Evolutionary conservation across 1,140 invertebrate species (phyloP).

Genomic region (Liolophura sinensis): DNA sequence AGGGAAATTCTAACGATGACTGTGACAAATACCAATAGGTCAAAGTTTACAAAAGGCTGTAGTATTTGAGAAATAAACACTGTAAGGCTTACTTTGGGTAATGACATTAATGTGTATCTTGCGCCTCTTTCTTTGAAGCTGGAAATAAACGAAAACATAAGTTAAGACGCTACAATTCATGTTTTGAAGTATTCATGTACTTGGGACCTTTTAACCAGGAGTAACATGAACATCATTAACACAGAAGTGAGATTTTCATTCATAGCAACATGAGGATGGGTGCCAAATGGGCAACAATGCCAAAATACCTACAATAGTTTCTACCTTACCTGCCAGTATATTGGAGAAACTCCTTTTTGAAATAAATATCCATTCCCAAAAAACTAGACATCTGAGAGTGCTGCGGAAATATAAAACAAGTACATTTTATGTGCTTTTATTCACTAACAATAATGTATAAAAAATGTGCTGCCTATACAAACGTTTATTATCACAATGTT

Average conservation of each 20-base stretch:
- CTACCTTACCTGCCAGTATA: constrained; percentile 79
- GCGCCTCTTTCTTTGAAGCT: constrained; percentile 94
- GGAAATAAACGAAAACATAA: constrained; percentile 26
- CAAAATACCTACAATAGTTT: background rate
- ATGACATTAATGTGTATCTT: constrained; percentile 77
- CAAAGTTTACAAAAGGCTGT: background rate
- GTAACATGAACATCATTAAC: no score
- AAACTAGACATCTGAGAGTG: constrained; percentile 75
- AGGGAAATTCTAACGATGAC: no score
- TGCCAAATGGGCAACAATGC: no score
- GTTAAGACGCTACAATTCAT: background rate
- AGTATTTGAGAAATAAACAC: background rate
- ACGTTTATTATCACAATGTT: no score
- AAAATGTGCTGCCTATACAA: no score
- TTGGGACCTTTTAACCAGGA: no score
- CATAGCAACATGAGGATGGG: no score
- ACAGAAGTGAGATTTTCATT: no score
- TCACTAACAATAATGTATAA: no score
- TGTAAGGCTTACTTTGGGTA: constrained; percentile 60
- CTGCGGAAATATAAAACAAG: constrained; percentile 14
- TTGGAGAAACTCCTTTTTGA: constrained; percentile 93
- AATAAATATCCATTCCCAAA: constrained; percentile 82
- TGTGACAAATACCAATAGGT: background rate
- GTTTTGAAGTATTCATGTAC: background rate
- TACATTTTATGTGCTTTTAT: no score